Percentiles rank a stretch among this genome's conserved stretches.
Evolutionary conservation across 64 coral and sea anemone genomes (phyloP).

Genomic region (Porites lutea): DNA sequence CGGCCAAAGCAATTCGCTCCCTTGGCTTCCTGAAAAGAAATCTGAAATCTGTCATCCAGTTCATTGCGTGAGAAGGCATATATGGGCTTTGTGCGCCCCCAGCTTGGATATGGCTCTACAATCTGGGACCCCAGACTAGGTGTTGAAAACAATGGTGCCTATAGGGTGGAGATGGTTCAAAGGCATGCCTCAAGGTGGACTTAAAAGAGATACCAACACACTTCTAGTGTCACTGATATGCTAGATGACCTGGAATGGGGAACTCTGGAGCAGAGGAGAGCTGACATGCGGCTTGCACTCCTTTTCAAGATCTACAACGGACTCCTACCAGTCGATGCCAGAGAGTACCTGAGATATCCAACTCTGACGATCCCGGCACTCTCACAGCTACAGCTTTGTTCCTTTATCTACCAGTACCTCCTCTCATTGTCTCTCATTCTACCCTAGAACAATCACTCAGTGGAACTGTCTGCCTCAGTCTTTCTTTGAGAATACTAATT

Average conservation of each 20-base stretch:
- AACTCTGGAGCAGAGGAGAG: slow-evolving; percentile 26
- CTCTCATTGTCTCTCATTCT: neutral
- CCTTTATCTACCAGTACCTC: slow-evolving; percentile 24
- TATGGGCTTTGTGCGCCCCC: slow-evolving; percentile 32
- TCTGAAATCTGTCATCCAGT: slow-evolving; percentile 2
- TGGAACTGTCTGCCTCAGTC: no score
- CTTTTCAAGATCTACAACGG: slow-evolving; percentile 39
- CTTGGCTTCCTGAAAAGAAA: slow-evolving; percentile 79
- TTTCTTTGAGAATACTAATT: no score
- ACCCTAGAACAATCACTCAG: no score
- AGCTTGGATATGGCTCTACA: slow-evolving; percentile 38
- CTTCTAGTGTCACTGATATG: slow-evolving; percentile 42
- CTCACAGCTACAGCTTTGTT: slow-evolving; percentile 31
- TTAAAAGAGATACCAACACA: slow-evolving; percentile 19
- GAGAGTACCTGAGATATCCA: neutral
- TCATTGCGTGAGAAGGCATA: slow-evolving; percentile 36
- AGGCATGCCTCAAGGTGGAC: slow-evolving; percentile 35
- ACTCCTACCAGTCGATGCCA: slow-evolving; percentile 16
- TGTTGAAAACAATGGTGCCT: slow-evolving; percentile 52
- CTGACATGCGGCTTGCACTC: neutral
- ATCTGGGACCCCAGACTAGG: slow-evolving; percentile 50
- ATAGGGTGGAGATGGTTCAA: slow-evolving; percentile 65
- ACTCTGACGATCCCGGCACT: slow-evolving; percentile 8
- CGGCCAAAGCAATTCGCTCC: slow-evolving; percentile 57
- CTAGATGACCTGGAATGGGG: slow-evolving; percentile 35